Evolutionary conservation across 2,113 vertebrate genomes (phyloP), one percentile per base, ranked within the genome.

Genomic region (Scytalopus superciliaris): DNA sequence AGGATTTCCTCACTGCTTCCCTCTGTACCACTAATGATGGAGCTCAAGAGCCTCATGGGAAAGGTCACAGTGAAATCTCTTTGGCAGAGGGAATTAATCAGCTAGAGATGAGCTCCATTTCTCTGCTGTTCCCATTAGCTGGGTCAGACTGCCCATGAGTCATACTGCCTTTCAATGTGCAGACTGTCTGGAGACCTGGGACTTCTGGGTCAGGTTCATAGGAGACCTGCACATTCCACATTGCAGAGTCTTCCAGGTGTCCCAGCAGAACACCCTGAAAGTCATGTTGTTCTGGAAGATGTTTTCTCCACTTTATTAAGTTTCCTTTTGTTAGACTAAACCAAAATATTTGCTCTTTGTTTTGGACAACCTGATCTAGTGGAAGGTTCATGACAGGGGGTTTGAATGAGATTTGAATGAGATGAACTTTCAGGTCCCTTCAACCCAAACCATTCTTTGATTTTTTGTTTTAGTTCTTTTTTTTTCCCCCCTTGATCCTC

Each of bases 111-210:
- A 50, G 14, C 12, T 35, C 3, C 33, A 82, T 44, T 37, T 24
- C 13, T 9, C 72, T n/a, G 19, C 39, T 64, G 25, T 42, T 83
- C 63, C 23, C 25, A 23, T 42, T 6, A 31, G 22, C 28, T 85
- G 17, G 10, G 27, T 76, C 33, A 30, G 45, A 35, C 28, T 42
- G 16, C 15, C 68, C 9, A 1, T 3, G 17, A 21, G 12, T 13
- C 10, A 19, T 4, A 2, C 4, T 31, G 72, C 14, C 24, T 75
- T 22, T 14, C 0, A 0, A 3, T 14, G 47, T 18, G 5, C 21
- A 22, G 9, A 1, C 12, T 44, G 13, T 23, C 44, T 77, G 57
- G 33, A 77, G 18, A 30, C 24, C 19, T 23, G 33, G 24, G 42
- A 68, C 33, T 9, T 67, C 37, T 15, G 39, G 35, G 39, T 55